phyloP scores from a whole-genome alignment of 2,797 vertebrate species.

The Neoniphon sammara region DNA sequence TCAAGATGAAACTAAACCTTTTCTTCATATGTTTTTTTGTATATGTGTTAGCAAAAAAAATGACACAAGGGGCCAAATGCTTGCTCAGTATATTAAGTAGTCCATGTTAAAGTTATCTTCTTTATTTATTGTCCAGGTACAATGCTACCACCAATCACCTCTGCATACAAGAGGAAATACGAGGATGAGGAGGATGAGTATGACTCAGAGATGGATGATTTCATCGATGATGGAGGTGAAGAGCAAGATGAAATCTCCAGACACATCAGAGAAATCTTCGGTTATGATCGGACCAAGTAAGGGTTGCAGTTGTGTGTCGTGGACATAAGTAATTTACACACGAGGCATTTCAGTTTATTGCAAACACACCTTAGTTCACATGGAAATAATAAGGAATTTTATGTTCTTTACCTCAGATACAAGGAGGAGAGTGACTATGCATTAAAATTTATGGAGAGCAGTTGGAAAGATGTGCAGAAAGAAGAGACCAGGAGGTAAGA shows the following conservation, averaged over 20 bases:
- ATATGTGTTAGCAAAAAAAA: no score
- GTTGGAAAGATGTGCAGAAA: constrained; percentile 95
- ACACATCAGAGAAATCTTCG: constrained; percentile 97
- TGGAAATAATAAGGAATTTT: background rate
- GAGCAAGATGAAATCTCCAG: constrained; percentile 93
- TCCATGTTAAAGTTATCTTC: background rate
- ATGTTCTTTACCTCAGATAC: constrained; percentile 84
- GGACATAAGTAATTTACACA: background rate
- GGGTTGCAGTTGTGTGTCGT: background rate
- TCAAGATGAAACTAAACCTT: background rate
- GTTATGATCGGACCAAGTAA: constrained; percentile 92
- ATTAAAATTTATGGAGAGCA: constrained; percentile 98
- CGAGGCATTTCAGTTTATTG: background rate
- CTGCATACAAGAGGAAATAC: constrained; percentile 88
- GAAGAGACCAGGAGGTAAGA: constrained; percentile 95
- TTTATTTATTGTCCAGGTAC: constrained; percentile 72
- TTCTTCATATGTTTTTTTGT: background rate
- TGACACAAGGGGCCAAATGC: no score
- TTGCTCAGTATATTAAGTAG: background rate
- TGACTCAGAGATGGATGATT: constrained; percentile 99
- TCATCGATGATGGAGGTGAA: constrained; percentile 93
- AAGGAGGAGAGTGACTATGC: constrained; percentile 98
- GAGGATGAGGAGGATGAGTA: constrained; percentile 91
- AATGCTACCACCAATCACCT: constrained; percentile 85
- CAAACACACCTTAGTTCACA: background rate